Percentiles rank a stretch among this genome's conserved stretches.
phyloP scores from a whole-genome alignment of 1,140 invertebrate species.

The Drosophila parvula region DNA sequence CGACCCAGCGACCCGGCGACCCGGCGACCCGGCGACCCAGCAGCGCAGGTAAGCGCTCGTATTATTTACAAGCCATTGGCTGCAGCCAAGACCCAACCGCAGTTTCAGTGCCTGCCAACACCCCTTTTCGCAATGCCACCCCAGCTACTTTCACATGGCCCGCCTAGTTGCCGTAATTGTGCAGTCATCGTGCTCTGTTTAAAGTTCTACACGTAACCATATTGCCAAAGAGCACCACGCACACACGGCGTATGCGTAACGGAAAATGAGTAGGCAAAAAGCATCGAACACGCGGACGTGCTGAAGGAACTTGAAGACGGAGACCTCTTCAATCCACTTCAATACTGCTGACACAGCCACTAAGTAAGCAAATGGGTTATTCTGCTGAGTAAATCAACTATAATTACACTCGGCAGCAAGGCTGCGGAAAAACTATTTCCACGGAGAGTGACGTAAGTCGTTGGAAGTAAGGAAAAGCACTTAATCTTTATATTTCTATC shows the following conservation, averaged over 20 bases:
- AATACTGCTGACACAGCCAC: slow-evolving; percentile 55
- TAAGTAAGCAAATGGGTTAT: slow-evolving; percentile 41
- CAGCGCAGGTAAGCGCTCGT: slow-evolving; percentile 37
- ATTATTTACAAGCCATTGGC: slow-evolving; percentile 80
- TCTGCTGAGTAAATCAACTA: slow-evolving; percentile 54
- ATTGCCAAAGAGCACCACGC: slow-evolving; percentile 35
- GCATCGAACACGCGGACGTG: slow-evolving; percentile 40
- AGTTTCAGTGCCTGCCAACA: slow-evolving; percentile 1
- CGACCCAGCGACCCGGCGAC: slow-evolving; percentile 32
- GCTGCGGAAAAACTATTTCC: neutral
- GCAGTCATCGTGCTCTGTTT: slow-evolving; percentile 69
- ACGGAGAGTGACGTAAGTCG: neutral
- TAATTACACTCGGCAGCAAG: slow-evolving; percentile 38
- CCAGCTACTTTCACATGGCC: neutral
- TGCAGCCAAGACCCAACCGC: slow-evolving; percentile 56
- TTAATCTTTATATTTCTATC: neutral
- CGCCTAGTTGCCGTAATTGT: slow-evolving; percentile 58
- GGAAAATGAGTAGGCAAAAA: slow-evolving; percentile 67
- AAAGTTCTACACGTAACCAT: slow-evolving; percentile 68
- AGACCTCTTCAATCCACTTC: slow-evolving; percentile 30
- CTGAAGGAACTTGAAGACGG: slow-evolving; percentile 25
- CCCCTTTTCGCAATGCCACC: neutral
- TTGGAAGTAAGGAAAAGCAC: neutral
- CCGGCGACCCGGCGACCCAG: slow-evolving; percentile 28
- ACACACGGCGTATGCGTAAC: slow-evolving; percentile 68